These are phyloP conservation scores for Tachina fera DNA, from an alignment of 2,888 invertebrate species.

Conservation along the genomic window DNA sequence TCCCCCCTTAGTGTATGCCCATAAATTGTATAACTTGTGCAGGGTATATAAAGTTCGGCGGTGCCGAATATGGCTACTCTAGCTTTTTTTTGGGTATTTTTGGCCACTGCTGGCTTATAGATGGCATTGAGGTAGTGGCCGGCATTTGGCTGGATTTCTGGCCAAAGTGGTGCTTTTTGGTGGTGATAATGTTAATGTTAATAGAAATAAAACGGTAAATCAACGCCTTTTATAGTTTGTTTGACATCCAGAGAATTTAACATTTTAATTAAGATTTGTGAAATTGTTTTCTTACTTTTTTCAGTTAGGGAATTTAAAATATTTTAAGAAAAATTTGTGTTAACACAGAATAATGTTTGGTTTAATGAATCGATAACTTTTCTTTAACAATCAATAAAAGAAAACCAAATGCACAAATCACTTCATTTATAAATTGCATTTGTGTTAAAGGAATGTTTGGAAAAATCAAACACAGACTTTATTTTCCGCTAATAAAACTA, in stretches of 20 bases:
- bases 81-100: slow-evolving; percentile 46
- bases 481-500: background rate
- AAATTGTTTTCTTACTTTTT: background rate
- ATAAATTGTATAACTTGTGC: too few species aligned
- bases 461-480: background rate
- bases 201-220: slow-evolving; percentile 71
- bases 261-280: slow-evolving; percentile 69
- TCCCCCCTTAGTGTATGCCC: too few species aligned
- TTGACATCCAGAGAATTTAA: slow-evolving; percentile 66
- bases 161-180: slow-evolving; percentile 23
- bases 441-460: background rate
- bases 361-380: slow-evolving; percentile 12
- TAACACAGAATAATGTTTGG: background rate
- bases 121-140: slow-evolving; percentile 7
- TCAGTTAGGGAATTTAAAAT: background rate
- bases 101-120: slow-evolving; percentile 6
- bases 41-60: too few species aligned
- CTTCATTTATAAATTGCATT: background rate
- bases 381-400: background rate
- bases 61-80: too few species aligned
- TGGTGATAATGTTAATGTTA: slow-evolving; percentile 54
- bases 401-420: background rate
- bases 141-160: slow-evolving; percentile 11
- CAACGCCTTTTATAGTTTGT: slow-evolving; percentile 68
- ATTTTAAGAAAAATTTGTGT: slow-evolving; percentile 1